Base-by-base conservation (phyloP, 1,140 invertebrate genomes). In the Cataglyphis hispanica region DNA sequence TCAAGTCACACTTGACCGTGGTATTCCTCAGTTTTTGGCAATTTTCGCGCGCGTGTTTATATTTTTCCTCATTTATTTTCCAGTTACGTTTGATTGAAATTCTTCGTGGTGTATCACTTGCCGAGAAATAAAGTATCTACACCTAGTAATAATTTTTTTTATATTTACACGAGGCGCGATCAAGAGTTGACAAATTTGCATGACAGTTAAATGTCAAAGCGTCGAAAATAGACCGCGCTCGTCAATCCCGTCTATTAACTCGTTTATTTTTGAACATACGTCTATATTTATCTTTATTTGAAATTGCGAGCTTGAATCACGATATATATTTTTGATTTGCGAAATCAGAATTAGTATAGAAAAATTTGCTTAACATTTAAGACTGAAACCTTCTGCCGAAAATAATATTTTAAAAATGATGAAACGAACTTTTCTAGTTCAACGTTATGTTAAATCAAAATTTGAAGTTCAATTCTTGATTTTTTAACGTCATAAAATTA, bases 141-240 rank as follows among this genome's bases (percentile, higher is more conserved):
- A 37, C 13, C 31, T 53, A 67, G 67, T 10, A 46, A 83, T 66
- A 83, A 60, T 83, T 53, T 80, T 43, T 43, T 27, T 78, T 58
- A 72, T 46, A 37, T 74, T 58, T 37, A 53, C 22, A 22, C 4
- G 37, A 72, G 25, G 43, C 22, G 25, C 25, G 25, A 19, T 22
- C 78, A 58, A 81, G 25, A 58, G 66, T 81, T 34, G 78, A 31
- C 27, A 25, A 40, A 50, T 67, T 67, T 22, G 22, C 58, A 40
- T 34, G 43, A n/a, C 19, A n/a, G 11, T 50, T 60, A 74, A 25
- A 27, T 83, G 60, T 83, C 40, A 74, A 74, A 83, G 34, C 7
- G 50, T 13, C 53, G 19, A 72, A 25, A 46, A 70, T 81, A 81
- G 67, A 69, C 4, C 37, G 19, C 8, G 37, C 53, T 46, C 78